These are phyloP conservation scores for Oreohelix idahoensis DNA, from an alignment of 1,140 invertebrate species.

Conservation along the genomic window DNA sequence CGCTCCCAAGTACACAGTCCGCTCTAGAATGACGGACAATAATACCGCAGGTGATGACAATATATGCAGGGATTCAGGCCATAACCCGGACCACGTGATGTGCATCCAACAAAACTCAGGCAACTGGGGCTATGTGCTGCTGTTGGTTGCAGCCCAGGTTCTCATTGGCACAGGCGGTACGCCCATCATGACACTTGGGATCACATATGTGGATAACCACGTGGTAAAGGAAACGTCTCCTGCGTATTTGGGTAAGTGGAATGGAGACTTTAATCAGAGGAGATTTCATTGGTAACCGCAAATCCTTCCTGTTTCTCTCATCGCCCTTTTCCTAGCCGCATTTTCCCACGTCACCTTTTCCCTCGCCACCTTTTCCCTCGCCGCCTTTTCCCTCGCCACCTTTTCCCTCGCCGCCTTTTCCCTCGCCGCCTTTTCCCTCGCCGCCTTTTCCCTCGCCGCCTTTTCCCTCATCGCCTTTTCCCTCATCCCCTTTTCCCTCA, in stretches of 20 bases:
- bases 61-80: slow-evolving; percentile 56
- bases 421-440: no score
- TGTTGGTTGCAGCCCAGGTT: slow-evolving; percentile 75
- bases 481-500: no score
- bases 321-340: no score
- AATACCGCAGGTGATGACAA: slow-evolving; percentile 62
- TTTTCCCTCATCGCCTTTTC: no score
- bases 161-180: slow-evolving; percentile 76
- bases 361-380: no score
- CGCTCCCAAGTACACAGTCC: slow-evolving; percentile 71
- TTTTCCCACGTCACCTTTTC: no score
- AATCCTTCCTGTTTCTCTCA: no score
- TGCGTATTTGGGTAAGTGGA: slow-evolving; percentile 74
- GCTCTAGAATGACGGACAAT: slow-evolving; percentile 71
- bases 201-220: slow-evolving; percentile 77
- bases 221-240: slow-evolving; percentile 75
- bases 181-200: slow-evolving; percentile 76
- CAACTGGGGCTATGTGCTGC: slow-evolving; percentile 73
- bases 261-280: no score
- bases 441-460: no score
- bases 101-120: slow-evolving; percentile 68
- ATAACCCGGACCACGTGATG: slow-evolving; percentile 25
- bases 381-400: no score
- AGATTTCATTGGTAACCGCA: no score
- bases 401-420: no score